Evolutionary conservation across 2,113 vertebrate species (phyloP).

Genomic region (Salvelinus namaycush): DNA sequence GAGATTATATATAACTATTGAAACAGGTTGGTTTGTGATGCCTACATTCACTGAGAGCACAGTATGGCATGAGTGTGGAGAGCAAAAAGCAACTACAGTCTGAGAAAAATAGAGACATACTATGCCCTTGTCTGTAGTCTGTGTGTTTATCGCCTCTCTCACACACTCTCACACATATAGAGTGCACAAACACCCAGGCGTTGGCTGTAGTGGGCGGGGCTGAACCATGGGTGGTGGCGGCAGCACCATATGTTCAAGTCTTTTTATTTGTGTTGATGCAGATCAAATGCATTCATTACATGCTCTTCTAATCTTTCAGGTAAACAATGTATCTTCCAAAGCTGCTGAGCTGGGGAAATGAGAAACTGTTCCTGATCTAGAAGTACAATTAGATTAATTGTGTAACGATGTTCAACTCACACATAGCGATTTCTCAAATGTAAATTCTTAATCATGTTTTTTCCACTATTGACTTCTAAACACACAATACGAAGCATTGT

Average conservation of each 20-base stretch:
- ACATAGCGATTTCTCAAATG: not conserved
- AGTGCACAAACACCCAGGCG: not conserved
- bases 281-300: slow-evolving; percentile 27
- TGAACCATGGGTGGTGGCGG: slow-evolving; percentile 63
- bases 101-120: not conserved
- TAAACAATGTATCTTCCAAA: not conserved
- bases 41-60: no score
- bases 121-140: slow-evolving; percentile 36
- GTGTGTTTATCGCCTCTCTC: slow-evolving; percentile 12
- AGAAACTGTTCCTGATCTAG: not conserved
- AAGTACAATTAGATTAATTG: not conserved
- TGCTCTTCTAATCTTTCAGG: not conserved
- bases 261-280: slow-evolving; percentile 11
- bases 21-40: not conserved
- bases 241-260: slow-evolving; percentile 58
- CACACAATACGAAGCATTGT: no score
- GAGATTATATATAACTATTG: not conserved
- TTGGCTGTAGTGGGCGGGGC: slow-evolving; percentile 42
- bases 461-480: not conserved
- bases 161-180: slow-evolving; percentile 1
- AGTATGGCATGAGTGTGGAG: no score
- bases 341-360: slow-evolving; percentile 3
- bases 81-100: no score
- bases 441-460: not conserved
- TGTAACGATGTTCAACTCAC: not conserved